A percentile compares a stretch with the other conserved stretches of the same genome.
Conservation (phyloP, 2,888 invertebrate genomes). For the Lampropteryx suffumata region DNA sequence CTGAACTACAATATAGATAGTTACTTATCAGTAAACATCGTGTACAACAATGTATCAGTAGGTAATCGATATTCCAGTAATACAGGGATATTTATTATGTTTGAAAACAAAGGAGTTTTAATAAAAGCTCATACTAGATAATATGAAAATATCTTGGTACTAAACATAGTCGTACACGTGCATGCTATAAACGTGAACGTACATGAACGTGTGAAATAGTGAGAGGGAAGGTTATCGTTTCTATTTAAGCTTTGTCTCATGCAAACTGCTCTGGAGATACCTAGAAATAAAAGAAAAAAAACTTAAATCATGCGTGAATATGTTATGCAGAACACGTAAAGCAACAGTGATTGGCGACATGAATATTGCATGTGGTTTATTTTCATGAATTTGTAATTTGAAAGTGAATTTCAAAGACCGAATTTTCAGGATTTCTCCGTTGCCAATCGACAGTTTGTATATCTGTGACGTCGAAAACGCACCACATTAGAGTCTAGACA, state of each 20-base stretch:
- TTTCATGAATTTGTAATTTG: slow-evolving; percentile 27
- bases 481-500: slow-evolving; percentile 39
- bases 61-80: slow-evolving; percentile 49
- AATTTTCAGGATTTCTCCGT: slow-evolving; percentile 14
- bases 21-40: slow-evolving; percentile 53
- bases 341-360: slow-evolving; percentile 25
- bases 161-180: slow-evolving; percentile 8
- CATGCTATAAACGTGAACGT: slow-evolving; percentile 46
- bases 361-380: slow-evolving; percentile 32
- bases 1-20: slow-evolving; percentile 32
- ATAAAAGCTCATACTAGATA: too few species aligned
- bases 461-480: slow-evolving; percentile 46
- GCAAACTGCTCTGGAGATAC: slow-evolving; percentile 68
- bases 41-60: slow-evolving; percentile 60
- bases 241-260: slow-evolving; percentile 73
- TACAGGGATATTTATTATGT: slow-evolving; percentile 34
- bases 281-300: slow-evolving; percentile 62
- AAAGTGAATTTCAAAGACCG: slow-evolving; percentile 21
- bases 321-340: slow-evolving; percentile 17
- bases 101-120: background rate
- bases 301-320: slow-evolving; percentile 53
- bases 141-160: slow-evolving; percentile 2
- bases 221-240: slow-evolving; percentile 63
- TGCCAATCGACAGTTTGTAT: slow-evolving; percentile 11
- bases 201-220: slow-evolving; percentile 71